Evolutionary conservation across 2,888 invertebrate species (phyloP), one percentile per base, ranked within the genome.

Genomic region (Deroplatys truncata): DNA sequence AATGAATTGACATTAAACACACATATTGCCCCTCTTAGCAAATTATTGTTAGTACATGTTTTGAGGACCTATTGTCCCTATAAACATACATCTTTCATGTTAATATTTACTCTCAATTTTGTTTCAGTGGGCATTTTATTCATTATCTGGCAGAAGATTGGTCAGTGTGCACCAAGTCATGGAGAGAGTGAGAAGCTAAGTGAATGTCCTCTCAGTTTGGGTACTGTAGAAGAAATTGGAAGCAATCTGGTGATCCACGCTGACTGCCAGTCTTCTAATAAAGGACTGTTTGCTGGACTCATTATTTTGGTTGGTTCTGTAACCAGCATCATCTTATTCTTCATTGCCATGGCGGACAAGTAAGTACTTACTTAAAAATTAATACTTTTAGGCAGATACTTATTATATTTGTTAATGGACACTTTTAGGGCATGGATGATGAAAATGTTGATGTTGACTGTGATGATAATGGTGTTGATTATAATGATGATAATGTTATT

Each of bases 231-330:
- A 31, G 89, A 86, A 2, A 88, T 89, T 72, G 91, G 91, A 16
- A 95, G 94, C 91, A 95, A 95, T 92, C 93, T 96, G 82, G 95
- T 96, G 85, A 95, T 96, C 91, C 94, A 96, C 92, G 96, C 96
- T 1, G 97, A 97, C 93, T 97, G 97, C 92, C 96, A 97, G 92
- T 96, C 97, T 2, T 96, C 97, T 89, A 97, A 96, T 93, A 95
- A 96, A 90, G 97, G 97, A 2, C 93, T 97, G 35, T 97, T 97
- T 93, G 94, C 95, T 10, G 97, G 97, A 5, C 93, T 96, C n/a
- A 93, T 95, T 31, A 93, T 96, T 13, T 93, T 95, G 92, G 95
- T 95, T 10, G 94, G 94, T 28, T 93, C 94, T 1, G 93, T 96
- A 91, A 94, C 95, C 91, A 95, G 94, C 91, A 94, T 96, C 90